These are phyloP conservation scores for Eupristina koningsbergeri DNA, from an alignment of 1,140 invertebrate species.

Conservation along the genomic window DNA sequence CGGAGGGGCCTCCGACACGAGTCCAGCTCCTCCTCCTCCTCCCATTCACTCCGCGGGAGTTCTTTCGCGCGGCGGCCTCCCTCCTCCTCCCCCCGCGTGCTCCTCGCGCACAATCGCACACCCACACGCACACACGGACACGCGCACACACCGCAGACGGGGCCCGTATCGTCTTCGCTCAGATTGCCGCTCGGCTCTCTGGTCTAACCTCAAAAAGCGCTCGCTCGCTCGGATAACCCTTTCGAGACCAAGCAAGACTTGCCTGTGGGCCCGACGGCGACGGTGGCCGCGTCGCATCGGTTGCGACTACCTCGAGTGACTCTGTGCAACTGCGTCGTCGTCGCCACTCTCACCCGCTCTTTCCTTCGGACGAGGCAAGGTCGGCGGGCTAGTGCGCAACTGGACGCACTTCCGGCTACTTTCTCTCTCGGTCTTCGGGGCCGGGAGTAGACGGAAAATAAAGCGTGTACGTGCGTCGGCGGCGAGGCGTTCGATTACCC, in stretches of 20 bases:
- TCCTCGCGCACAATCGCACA: too few species aligned
- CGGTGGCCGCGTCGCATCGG: not conserved
- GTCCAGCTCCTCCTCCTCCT: too few species aligned
- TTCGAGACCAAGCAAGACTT: too few species aligned
- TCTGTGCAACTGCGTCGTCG: not conserved
- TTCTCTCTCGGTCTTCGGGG: not conserved
- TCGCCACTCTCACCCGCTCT: not conserved
- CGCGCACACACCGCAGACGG: too few species aligned
- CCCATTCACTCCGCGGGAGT: not conserved
- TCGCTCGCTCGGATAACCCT: not conserved
- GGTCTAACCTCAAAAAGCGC: conserved; percentile 17
- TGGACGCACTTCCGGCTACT: conserved; percentile 12
- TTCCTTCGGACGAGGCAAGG: not conserved
- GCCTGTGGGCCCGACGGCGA: not conserved
- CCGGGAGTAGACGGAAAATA: too few species aligned
- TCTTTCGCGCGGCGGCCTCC: not conserved
- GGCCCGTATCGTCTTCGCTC: too few species aligned
- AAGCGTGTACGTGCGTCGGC: not conserved
- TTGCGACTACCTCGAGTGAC: not conserved
- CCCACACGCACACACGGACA: too few species aligned
- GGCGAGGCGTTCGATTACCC: not conserved
- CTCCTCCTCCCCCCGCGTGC: too few species aligned
- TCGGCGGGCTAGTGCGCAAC: not conserved
- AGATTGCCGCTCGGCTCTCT: not conserved
- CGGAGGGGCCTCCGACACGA: not conserved